Conservation (phyloP, 2,113 vertebrate genomes). For the Jacana jacana region DNA sequence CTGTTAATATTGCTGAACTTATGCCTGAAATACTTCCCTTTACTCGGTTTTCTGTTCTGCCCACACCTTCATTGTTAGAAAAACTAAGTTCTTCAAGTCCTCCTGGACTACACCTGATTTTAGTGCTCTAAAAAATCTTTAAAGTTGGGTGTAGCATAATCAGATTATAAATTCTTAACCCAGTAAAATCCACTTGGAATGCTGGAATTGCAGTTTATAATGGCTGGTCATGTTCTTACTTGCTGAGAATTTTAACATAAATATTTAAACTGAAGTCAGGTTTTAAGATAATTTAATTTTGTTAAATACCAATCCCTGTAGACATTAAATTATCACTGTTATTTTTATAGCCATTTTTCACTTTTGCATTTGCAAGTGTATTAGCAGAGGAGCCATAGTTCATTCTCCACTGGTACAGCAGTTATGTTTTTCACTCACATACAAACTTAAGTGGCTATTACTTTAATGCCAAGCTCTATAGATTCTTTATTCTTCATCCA, state of each 20-base stretch:
- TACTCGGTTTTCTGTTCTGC: background rate
- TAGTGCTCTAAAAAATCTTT: background rate
- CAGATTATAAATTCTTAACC: conserved; percentile 62
- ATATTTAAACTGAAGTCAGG: conserved; percentile 43
- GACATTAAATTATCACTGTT: background rate
- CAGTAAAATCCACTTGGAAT: conserved; percentile 66
- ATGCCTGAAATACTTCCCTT: background rate
- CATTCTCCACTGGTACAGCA: background rate
- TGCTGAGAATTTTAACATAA: conserved; percentile 60
- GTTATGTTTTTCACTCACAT: background rate
- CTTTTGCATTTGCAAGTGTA: background rate
- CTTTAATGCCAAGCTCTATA: background rate
- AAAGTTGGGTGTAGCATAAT: conserved; percentile 43
- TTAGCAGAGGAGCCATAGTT: background rate
- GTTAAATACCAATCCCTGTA: background rate
- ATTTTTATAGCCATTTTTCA: background rate
- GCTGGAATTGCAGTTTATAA: conserved; percentile 38
- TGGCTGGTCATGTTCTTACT: conserved; percentile 60
- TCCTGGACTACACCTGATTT: background rate
- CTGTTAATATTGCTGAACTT: background rate
- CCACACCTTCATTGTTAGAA: background rate
- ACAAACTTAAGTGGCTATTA: background rate
- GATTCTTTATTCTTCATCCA: background rate
- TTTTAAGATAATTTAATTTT: conserved; percentile 24
- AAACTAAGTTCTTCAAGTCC: background rate